Evolutionary conservation across 2,113 vertebrate species (phyloP), one percentile per base, ranked within the genome.

Genomic region (Redunca redunca): DNA sequence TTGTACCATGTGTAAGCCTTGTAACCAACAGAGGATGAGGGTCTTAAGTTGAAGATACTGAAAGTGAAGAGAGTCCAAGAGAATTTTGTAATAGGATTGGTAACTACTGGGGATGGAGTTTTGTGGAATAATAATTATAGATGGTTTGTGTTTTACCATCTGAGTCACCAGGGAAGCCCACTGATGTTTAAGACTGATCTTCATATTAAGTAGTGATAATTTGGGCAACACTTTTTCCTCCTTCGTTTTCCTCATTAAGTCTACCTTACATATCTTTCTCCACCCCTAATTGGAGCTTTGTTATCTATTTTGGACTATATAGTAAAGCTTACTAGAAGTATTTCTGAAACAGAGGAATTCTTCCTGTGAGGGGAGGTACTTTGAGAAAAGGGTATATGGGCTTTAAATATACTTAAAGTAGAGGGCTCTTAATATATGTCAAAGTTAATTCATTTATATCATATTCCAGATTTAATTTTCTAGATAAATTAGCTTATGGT

Each of bases 311-410:
- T 87, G n/a, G 25, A 83, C 71, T 94, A 30, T n/a, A 30, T 60
- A 92, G 46, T 83, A 7, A 92, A 82, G 13, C 78, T 95, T 90
- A 83, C 83, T 86, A 90, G 48, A 97, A 87, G 25, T 92, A 74
- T 62, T 97, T 87, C 50, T 94, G n/a, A 87, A 95, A 87, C 78
- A 74, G 91, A 84, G 43, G n/a, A 74, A 57, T 64, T 92, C 88
- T 97, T 85, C 46, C 62, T 78, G 7, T 96, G 93, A 55, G 81
- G 0, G 12, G 52, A n/a, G 23, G 19, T 91, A 64, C 21, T 19
- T 90, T 93, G 33, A 95, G 30, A 74, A 89, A 91, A 89, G 58
- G 10, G 3, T 84, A 78, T 93, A 19, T 83, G 50, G 60, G 46
- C 40, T 90, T 82, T 74, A 80, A 77, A 16, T 67, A 43, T 52